Evolutionary conservation across 2,113 vertebrate genomes (phyloP).

Genomic region (Rhinolophus sinicus): DNA sequence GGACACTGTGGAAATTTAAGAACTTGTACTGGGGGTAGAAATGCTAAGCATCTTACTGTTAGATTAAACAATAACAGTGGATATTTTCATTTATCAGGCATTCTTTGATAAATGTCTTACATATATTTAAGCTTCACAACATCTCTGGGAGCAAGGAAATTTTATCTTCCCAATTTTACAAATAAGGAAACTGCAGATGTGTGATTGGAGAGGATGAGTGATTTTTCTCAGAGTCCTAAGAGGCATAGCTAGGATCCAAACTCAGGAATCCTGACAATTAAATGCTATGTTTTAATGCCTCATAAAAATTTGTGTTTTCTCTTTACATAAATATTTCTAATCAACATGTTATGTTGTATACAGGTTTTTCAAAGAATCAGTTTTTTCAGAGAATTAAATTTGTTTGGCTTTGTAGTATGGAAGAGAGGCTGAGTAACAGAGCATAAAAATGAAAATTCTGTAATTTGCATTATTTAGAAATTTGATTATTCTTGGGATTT

Average conservation of each 20-base stretch:
- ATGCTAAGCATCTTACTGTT: background rate
- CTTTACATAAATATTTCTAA: background rate
- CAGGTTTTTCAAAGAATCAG: background rate
- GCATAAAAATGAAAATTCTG: background rate
- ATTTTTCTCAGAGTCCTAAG: background rate
- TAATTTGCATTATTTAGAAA: constrained; percentile 1
- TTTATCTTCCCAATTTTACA: background rate
- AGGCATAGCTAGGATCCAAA: background rate
- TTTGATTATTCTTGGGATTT: constrained; percentile 15
- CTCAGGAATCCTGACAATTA: background rate
- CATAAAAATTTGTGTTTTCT: background rate
- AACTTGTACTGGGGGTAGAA: background rate
- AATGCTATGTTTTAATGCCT: background rate
- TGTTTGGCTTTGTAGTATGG: background rate
- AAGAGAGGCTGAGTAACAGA: background rate
- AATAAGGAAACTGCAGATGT: background rate
- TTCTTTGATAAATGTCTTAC: background rate
- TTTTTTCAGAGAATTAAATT: constrained; percentile 31
- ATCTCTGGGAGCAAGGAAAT: background rate
- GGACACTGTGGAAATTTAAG: constrained; percentile 21
- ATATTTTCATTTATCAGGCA: background rate
- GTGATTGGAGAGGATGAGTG: background rate
- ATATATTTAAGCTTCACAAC: background rate
- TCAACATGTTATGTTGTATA: background rate
- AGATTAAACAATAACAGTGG: background rate